Percentiles rank a stretch among this genome's conserved stretches.
Evolutionary conservation across 64 coral and sea anemone species (phyloP).

Genomic region (Pocillopora verrucosa): DNA sequence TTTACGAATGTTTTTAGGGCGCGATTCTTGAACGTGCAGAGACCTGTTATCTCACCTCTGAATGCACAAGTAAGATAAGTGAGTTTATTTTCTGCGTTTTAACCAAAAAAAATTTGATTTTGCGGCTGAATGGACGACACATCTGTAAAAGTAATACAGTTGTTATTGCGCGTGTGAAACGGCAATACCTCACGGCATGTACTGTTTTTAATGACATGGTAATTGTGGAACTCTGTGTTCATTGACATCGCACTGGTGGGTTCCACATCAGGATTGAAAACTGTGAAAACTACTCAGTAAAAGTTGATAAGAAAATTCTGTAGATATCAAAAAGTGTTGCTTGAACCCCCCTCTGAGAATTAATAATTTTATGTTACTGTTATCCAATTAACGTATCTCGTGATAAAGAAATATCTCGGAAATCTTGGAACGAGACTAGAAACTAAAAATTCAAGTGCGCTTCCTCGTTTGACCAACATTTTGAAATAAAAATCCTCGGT

Average conservation of each 20-base stretch:
- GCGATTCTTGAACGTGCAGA: not conserved
- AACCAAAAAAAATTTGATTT: not conserved
- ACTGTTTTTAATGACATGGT: conserved; percentile 12
- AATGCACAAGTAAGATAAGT: not conserved
- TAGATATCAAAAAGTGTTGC: too few relatives aligned
- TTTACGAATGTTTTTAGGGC: conserved; percentile 14
- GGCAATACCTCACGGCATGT: conserved; percentile 23
- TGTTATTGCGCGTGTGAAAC: not conserved
- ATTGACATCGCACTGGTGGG: not conserved
- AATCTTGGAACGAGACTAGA: too few relatives aligned
- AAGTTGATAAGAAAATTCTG: too few relatives aligned
- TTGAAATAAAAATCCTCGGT: too few relatives aligned
- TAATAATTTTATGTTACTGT: too few relatives aligned
- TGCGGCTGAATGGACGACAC: not conserved
- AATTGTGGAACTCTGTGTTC: conserved; percentile 1
- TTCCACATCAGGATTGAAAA: too few relatives aligned
- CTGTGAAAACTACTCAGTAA: too few relatives aligned
- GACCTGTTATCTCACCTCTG: not conserved
- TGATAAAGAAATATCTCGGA: too few relatives aligned
- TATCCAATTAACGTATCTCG: too few relatives aligned
- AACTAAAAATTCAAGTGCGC: too few relatives aligned
- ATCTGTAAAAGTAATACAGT: conserved; percentile 44
- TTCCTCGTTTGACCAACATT: too few relatives aligned
- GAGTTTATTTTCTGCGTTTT: conserved; percentile 13
- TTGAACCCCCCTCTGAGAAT: too few relatives aligned